Evolutionary conservation across 1,140 invertebrate genomes (phyloP).

Genomic region (Drosophila guanche): DNA sequence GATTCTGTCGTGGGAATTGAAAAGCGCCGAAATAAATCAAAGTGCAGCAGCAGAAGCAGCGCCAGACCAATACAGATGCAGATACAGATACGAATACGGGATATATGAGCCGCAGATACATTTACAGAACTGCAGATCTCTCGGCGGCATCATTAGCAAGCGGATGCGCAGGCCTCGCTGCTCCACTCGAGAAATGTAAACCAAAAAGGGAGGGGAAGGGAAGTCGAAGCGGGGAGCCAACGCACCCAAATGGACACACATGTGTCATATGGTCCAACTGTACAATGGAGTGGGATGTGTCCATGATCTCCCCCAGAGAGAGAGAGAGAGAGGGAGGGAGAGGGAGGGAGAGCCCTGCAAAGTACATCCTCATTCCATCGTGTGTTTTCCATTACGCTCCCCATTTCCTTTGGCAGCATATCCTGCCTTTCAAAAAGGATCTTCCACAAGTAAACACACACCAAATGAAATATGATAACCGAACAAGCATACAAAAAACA

Average conservation of each 20-base stretch:
- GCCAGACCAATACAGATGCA: slow-evolving; percentile 9
- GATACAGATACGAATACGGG: slow-evolving; percentile 9
- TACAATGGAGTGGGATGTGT: not conserved
- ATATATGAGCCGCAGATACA: slow-evolving; percentile 11
- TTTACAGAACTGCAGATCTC: slow-evolving; percentile 9
- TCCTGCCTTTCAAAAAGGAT: too few relatives aligned
- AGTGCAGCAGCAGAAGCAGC: slow-evolving; percentile 48
- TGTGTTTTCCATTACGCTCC: too few relatives aligned
- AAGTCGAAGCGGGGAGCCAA: not conserved
- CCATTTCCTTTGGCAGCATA: too few relatives aligned
- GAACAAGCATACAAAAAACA: too few relatives aligned
- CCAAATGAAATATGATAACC: too few relatives aligned
- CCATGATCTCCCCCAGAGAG: too few relatives aligned
- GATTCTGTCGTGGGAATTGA: slow-evolving; percentile 65
- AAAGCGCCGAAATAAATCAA: slow-evolving; percentile 72
- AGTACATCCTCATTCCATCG: too few relatives aligned
- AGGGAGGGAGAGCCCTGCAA: too few relatives aligned
- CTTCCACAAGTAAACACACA: too few relatives aligned
- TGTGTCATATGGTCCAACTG: slow-evolving; percentile 52
- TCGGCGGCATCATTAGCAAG: slow-evolving; percentile 69
- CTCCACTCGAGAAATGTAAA: slow-evolving; percentile 46
- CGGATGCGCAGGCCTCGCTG: slow-evolving; percentile 75
- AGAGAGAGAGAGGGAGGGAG: too few relatives aligned
- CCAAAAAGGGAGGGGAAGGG: not conserved
- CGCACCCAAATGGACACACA: slow-evolving; percentile 69